phyloP scores from a whole-genome alignment of 2,888 invertebrate genomes.

The Eupithecia subfuscata region DNA sequence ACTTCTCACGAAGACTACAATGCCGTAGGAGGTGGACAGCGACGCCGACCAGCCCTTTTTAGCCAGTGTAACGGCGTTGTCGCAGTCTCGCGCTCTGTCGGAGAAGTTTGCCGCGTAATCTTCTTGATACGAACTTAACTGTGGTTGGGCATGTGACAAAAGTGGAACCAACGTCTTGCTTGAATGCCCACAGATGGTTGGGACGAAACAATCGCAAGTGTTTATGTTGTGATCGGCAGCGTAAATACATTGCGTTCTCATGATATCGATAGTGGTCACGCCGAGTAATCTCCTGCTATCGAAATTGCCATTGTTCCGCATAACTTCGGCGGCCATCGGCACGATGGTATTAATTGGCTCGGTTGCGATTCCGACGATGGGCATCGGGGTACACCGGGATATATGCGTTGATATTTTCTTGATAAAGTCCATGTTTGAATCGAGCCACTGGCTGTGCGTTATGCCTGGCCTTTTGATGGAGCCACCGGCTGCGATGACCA shows the following conservation, averaged over 20 bases:
- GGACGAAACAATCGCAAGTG: slow-evolving; percentile 87
- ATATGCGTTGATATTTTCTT: slow-evolving; percentile 60
- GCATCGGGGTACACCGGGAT: slow-evolving; percentile 61
- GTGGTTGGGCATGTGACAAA: slow-evolving; percentile 87
- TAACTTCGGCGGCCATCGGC: slow-evolving; percentile 75
- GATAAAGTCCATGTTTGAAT: slow-evolving; percentile 70
- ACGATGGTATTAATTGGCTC: slow-evolving; percentile 76
- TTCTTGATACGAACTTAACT: slow-evolving; percentile 62
- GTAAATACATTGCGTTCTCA: slow-evolving; percentile 90
- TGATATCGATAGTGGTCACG: slow-evolving; percentile 88
- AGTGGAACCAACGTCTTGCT: slow-evolving; percentile 90
- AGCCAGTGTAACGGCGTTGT: slow-evolving; percentile 85
- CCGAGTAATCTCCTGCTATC: slow-evolving; percentile 88
- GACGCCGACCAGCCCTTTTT: slow-evolving; percentile 84
- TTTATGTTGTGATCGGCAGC: slow-evolving; percentile 86
- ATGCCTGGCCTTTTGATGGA: slow-evolving; percentile 84
- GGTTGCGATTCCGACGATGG: slow-evolving; percentile 72
- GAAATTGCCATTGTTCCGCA: slow-evolving; percentile 72
- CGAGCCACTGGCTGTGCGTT: slow-evolving; percentile 85
- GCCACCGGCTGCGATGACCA: slow-evolving; percentile 88
- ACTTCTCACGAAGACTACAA: slow-evolving; percentile 83
- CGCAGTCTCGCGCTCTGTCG: slow-evolving; percentile 81
- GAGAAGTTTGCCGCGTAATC: slow-evolving; percentile 68
- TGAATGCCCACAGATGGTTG: slow-evolving; percentile 91
- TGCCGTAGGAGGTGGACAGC: slow-evolving; percentile 87